Evolutionary conservation across 1,140 invertebrate genomes (phyloP).

Genomic region (Drosophila tropicalis): DNA sequence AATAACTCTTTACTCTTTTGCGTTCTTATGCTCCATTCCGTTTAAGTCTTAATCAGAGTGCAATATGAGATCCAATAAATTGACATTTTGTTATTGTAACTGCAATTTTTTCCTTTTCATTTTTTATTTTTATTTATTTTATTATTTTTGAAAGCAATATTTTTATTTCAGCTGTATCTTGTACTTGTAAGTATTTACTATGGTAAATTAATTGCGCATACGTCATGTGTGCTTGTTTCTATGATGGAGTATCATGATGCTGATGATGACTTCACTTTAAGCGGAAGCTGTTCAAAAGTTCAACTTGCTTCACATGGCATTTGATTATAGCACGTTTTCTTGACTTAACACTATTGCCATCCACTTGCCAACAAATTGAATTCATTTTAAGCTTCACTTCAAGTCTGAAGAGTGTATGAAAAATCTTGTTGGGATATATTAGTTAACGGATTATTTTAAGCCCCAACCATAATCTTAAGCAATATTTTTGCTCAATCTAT

Average conservation of each 20-base stretch:
- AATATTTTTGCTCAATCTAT: too few species aligned
- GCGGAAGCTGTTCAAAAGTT: slow-evolving; percentile 26
- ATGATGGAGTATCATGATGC: slow-evolving; percentile 31
- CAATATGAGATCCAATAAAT: slow-evolving; percentile 67
- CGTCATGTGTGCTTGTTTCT: slow-evolving; percentile 37
- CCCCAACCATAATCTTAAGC: too few species aligned
- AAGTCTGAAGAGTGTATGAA: slow-evolving; percentile 12
- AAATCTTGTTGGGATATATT: not conserved
- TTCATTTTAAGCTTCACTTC: slow-evolving; percentile 16
- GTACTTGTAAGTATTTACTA: slow-evolving; percentile 57
- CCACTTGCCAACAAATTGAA: slow-evolving; percentile 24
- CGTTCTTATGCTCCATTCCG: slow-evolving; percentile 1
- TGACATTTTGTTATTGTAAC: slow-evolving; percentile 32
- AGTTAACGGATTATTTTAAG: not conserved
- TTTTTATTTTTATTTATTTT: slow-evolving; percentile 42
- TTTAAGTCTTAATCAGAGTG: slow-evolving; percentile 69
- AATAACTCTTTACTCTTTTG: slow-evolving; percentile 46
- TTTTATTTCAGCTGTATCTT: not conserved
- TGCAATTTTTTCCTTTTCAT: slow-evolving; percentile 24
- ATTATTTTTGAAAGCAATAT: slow-evolving; percentile 3
- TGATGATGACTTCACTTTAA: slow-evolving; percentile 45
- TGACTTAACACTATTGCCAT: slow-evolving; percentile 27
- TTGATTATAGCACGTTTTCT: slow-evolving; percentile 35
- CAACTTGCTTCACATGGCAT: slow-evolving; percentile 17
- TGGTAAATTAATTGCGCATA: slow-evolving; percentile 73